phyloP scores from a whole-genome alignment of 1,140 invertebrate genomes.

The Dendroctonus valens region DNA sequence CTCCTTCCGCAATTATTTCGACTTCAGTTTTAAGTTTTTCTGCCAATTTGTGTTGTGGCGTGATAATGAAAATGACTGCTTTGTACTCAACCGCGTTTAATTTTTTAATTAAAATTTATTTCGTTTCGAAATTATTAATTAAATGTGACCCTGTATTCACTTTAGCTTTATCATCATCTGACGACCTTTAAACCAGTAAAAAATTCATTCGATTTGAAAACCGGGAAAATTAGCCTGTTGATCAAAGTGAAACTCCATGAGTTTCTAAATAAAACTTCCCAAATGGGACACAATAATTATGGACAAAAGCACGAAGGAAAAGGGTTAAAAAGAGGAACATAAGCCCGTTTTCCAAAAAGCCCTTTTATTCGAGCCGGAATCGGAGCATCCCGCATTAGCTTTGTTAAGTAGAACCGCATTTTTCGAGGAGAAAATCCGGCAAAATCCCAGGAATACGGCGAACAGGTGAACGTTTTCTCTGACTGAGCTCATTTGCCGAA shows the following conservation, averaged over 20 bases:
- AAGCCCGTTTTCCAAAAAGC: not conserved
- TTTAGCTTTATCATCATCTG: too few species aligned
- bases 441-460: conserved; percentile 15
- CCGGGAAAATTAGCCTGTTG: too few species aligned
- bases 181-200: too few species aligned
- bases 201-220: too few species aligned
- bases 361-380: not conserved
- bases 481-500: conserved; percentile 29
- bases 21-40: conserved; percentile 32
- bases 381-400: conserved; percentile 20
- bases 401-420: conserved; percentile 27
- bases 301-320: too few species aligned
- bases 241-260: too few species aligned
- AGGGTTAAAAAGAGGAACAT: not conserved
- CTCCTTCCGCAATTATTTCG: conserved; percentile 27
- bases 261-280: too few species aligned
- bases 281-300: too few species aligned
- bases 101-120: too few species aligned
- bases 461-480: conserved; percentile 32
- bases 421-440: conserved; percentile 23
- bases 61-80: conserved; percentile 24
- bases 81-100: not conserved
- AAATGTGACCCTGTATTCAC: too few species aligned
- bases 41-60: conserved; percentile 28
- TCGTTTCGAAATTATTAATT: too few species aligned